Percentiles rank a stretch among this genome's conserved stretches.
phyloP scores from a whole-genome alignment of 2,888 invertebrate genomes.

The Dynastes tityus region DNA sequence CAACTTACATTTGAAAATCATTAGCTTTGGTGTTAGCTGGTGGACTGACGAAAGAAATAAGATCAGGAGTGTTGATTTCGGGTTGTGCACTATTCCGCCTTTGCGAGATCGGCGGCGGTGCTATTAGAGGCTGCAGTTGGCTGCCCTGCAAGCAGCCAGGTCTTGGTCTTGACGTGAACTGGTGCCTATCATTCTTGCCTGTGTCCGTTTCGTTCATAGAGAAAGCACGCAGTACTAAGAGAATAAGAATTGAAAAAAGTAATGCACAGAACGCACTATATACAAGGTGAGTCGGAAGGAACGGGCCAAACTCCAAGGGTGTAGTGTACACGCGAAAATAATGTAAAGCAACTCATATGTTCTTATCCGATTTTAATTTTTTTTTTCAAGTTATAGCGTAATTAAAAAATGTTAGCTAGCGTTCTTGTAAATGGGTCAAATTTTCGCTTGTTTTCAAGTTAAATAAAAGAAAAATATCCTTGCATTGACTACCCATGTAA shows the following conservation, averaged over 20 bases:
- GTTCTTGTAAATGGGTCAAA: too few species aligned
- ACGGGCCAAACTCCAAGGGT: too few species aligned
- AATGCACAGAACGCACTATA: too few species aligned
- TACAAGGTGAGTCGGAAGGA: too few species aligned
- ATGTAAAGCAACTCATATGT: too few species aligned
- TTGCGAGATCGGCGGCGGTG: slow-evolving; percentile 63
- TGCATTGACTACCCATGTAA: too few species aligned
- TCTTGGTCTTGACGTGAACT: slow-evolving; percentile 74
- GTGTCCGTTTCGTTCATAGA: slow-evolving; percentile 68
- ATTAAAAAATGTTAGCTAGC: too few species aligned
- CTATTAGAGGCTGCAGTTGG: slow-evolving; percentile 53
- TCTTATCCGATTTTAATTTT: too few species aligned
- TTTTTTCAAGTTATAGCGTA: too few species aligned
- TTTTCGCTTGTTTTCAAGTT: too few species aligned
- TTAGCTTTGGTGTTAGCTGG: slow-evolving; percentile 74
- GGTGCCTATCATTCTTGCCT: slow-evolving; percentile 67
- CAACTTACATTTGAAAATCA: slow-evolving; percentile 73
- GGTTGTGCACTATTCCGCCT: slow-evolving; percentile 68
- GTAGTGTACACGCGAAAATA: too few species aligned
- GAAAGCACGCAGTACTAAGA: slow-evolving; percentile 64
- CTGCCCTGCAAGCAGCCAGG: slow-evolving; percentile 71
- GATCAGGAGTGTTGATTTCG: slow-evolving; percentile 72
- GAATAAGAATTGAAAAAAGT: neutral
- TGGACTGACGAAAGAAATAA: slow-evolving; percentile 83
- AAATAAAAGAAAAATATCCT: too few species aligned